These are phyloP conservation scores for Campaea margaritaria DNA, from an alignment of 2,888 invertebrate species.

Conservation along the genomic window DNA sequence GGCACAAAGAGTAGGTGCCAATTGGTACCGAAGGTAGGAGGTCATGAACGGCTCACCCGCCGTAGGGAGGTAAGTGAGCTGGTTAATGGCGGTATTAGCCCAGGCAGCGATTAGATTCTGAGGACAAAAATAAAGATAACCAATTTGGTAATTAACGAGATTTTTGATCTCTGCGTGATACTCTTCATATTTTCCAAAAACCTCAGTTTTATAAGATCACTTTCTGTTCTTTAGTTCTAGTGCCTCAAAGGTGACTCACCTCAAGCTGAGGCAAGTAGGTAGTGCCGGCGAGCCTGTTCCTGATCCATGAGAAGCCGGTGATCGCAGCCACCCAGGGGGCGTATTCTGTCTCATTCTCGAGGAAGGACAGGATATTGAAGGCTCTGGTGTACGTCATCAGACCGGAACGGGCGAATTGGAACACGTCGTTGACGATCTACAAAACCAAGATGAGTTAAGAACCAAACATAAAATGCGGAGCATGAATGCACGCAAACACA, in stretches of 20 bases:
- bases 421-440: slow-evolving; percentile 90
- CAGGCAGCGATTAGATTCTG: slow-evolving; percentile 60
- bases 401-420: slow-evolving; percentile 90
- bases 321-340: slow-evolving; percentile 92
- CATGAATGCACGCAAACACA: too few relatives aligned
- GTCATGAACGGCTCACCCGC: slow-evolving; percentile 65
- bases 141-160: not conserved
- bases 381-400: slow-evolving; percentile 86
- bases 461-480: too few relatives aligned
- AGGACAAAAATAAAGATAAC: slow-evolving; percentile 21
- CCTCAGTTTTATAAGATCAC: not conserved
- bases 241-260: slow-evolving; percentile 42
- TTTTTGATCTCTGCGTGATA: too few relatives aligned
- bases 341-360: slow-evolving; percentile 88
- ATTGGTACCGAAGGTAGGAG: slow-evolving; percentile 68
- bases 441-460: slow-evolving; percentile 24
- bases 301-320: slow-evolving; percentile 82
- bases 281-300: slow-evolving; percentile 64
- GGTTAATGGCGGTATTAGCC: slow-evolving; percentile 56
- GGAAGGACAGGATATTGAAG: slow-evolving; percentile 88
- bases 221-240: not conserved
- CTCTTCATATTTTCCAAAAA: too few relatives aligned
- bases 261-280: slow-evolving; percentile 49
- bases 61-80: slow-evolving; percentile 57
- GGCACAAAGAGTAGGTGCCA: slow-evolving; percentile 68